phyloP scores from a whole-genome alignment of 2,113 vertebrate genomes.

The Thalassarche chlororhynchos region DNA sequence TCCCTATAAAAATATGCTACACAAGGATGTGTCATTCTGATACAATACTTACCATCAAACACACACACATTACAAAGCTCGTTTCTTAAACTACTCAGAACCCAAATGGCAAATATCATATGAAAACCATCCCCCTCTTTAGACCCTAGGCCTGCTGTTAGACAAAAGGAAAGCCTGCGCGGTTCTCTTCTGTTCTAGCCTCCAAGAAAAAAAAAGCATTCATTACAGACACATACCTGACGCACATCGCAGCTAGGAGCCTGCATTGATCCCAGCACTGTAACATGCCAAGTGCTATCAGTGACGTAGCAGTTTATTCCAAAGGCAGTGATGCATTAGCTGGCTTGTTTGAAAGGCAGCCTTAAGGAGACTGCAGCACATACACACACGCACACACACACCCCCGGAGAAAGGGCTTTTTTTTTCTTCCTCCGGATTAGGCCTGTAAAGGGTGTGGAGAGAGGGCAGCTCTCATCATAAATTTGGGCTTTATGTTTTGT shows the following conservation, averaged over 20 bases:
- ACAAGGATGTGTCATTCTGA: neutral
- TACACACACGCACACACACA: neutral
- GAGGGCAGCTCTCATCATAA: neutral
- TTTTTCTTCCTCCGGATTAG: neutral
- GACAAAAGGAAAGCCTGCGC: neutral
- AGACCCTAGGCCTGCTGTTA: neutral
- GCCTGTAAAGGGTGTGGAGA: neutral
- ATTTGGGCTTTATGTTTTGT: neutral
- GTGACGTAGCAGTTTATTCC: neutral
- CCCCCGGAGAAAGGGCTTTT: neutral
- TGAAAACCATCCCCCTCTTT: neutral
- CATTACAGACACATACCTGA: constrained; percentile 58
- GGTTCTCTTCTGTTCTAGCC: neutral
- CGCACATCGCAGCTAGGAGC: constrained; percentile 63
- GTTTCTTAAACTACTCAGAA: neutral
- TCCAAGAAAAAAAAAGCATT: neutral
- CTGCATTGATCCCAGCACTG: constrained; percentile 63
- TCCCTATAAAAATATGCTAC: fast-evolving
- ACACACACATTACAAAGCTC: neutral
- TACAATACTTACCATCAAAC: neutral
- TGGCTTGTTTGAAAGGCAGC: constrained; percentile 20
- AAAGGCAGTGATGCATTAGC: constrained; percentile 43
- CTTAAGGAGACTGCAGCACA: constrained; percentile 15
- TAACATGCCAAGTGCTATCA: constrained; percentile 55
- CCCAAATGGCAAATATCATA: neutral